phyloP scores from a whole-genome alignment of 92 coral and sea anemone genomes.

The Zoanthus solanderi region DNA sequence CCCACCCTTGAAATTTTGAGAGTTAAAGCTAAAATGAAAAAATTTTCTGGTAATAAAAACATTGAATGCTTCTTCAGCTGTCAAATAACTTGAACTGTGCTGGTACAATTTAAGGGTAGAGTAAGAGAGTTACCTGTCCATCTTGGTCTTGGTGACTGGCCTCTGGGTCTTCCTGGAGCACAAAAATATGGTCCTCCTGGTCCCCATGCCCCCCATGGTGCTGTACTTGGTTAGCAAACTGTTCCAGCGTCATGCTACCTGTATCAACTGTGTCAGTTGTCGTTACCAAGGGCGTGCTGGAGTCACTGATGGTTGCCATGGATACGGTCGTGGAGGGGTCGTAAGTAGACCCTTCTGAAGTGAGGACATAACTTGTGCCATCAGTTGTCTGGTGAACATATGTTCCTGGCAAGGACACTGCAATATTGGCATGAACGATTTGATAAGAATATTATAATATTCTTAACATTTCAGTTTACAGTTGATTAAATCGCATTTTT shows the following conservation, averaged over 20 bases:
- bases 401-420: constrained; percentile 64
- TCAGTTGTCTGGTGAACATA: constrained; percentile 94
- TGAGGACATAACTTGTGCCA: constrained; percentile 95
- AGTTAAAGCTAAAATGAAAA: no score
- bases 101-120: no score
- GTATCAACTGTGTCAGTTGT: constrained; percentile 88
- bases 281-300: constrained; percentile 79
- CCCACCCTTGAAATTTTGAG: no score
- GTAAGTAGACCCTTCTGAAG: constrained; percentile 88
- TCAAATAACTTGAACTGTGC: no score
- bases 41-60: no score
- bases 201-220: constrained; percentile 83
- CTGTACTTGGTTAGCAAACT: constrained; percentile 77
- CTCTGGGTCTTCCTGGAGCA: constrained; percentile 85
- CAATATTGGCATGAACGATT: not conserved
- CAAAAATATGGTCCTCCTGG: constrained; percentile 84
- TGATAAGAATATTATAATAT: not conserved
- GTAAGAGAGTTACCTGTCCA: constrained; percentile 61
- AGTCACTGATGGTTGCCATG: constrained; percentile 86
- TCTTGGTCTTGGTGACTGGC: constrained; percentile 79
- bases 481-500: no score
- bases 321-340: constrained; percentile 85
- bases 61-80: no score
- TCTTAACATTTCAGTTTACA: not conserved
- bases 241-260: constrained; percentile 82